Evolutionary conservation across 2,797 vertebrate genomes (phyloP).

Genomic region (Neostethus bicornis): DNA sequence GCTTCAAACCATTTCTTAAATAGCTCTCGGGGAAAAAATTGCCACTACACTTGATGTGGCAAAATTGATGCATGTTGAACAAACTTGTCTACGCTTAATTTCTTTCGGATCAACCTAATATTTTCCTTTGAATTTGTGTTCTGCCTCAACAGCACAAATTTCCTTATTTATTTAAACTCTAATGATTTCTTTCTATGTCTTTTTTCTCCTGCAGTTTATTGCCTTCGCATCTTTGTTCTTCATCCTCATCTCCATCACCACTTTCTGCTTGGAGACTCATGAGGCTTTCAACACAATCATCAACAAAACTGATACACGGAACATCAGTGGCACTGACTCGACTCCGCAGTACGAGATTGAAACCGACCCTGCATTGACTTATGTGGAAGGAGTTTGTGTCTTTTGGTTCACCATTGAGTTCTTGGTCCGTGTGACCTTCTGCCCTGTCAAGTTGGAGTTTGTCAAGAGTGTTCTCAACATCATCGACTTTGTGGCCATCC

Average conservation of each 20-base stretch:
- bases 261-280: constrained; percentile 98
- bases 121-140: not conserved
- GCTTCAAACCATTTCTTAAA: too few relatives aligned
- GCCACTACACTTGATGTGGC: too few relatives aligned
- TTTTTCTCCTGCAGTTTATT: constrained; percentile 87
- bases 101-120: not conserved
- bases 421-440: constrained; percentile 93
- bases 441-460: constrained; percentile 98
- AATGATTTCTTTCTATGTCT: constrained; percentile 22
- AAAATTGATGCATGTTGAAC: not conserved
- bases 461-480: constrained; percentile 96
- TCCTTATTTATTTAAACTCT: not conserved
- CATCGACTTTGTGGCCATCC: constrained; percentile 97
- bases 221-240: constrained; percentile 98
- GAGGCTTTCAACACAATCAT: constrained; percentile 98
- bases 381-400: constrained; percentile 96
- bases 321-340: constrained; percentile 80
- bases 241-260: constrained; percentile 98
- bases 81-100: not conserved
- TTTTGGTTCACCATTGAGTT: constrained; percentile 99
- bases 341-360: constrained; percentile 91
- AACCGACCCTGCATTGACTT: constrained; percentile 94
- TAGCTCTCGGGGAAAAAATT: too few relatives aligned
- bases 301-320: constrained; percentile 91
- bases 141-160: constrained; percentile 1